Percentiles rank a stretch among this genome's conserved stretches.
These are phyloP conservation scores for Phyllotreta striolata DNA, from an alignment of 2,888 invertebrate genomes.

Conservation along the genomic window DNA sequence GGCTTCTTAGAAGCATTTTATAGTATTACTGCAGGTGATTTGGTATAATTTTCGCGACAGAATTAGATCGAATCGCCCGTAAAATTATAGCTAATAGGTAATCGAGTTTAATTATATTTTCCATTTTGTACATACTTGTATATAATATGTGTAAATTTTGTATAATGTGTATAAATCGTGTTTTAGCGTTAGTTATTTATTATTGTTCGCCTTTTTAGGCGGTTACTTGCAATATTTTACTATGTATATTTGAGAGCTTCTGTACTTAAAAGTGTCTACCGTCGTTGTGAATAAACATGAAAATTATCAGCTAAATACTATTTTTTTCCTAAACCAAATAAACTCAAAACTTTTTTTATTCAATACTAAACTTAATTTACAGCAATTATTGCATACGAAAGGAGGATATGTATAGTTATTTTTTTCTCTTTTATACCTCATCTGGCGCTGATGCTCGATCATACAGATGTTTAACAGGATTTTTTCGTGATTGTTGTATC, in stretches of 20 bases:
- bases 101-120: conserved; percentile 3
- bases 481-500: conserved; percentile 46
- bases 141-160: conserved; percentile 47
- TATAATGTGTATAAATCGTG: conserved; percentile 46
- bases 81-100: not conserved
- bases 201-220: conserved; percentile 52
- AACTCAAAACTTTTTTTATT: no score
- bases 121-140: conserved; percentile 43
- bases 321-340: conserved; percentile 8
- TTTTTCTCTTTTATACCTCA: no score
- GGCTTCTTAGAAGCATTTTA: conserved; percentile 14
- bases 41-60: not conserved
- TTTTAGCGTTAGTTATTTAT: conserved; percentile 50
- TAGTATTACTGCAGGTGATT: not conserved
- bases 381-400: no score
- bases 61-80: not conserved
- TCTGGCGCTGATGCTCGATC: conserved; percentile 1
- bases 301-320: conserved; percentile 25
- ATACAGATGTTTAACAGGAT: conserved; percentile 41
- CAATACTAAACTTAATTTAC: no score
- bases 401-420: not conserved
- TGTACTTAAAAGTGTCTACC: conserved; percentile 54
- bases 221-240: conserved; percentile 60
- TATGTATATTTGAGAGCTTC: conserved; percentile 53
- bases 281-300: conserved; percentile 56